Evolutionary conservation across 1,140 invertebrate genomes (phyloP).

Genomic region (Lordiphosa collinella): DNA sequence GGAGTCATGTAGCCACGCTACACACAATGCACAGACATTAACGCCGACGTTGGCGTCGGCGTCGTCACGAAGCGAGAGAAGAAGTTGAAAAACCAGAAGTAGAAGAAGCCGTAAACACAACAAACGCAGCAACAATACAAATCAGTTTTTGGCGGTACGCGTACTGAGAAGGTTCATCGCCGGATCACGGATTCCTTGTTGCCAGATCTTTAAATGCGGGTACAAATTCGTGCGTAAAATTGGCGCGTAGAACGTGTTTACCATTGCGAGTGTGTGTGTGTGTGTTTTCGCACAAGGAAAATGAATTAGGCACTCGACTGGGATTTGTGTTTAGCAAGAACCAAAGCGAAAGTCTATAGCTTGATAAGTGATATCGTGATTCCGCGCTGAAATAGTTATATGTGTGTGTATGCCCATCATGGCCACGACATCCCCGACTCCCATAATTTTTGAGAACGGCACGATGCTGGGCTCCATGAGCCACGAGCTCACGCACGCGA

Average conservation of each 20-base stretch:
- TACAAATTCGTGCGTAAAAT: constrained; percentile 15
- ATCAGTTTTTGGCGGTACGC: constrained; percentile 74
- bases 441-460: constrained; percentile 66
- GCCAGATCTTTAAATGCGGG: neutral
- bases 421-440: constrained; percentile 23
- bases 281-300: constrained; percentile 9
- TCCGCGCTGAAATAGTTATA: neutral
- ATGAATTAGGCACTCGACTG: constrained; percentile 25
- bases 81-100: constrained; percentile 57
- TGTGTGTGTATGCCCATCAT: constrained; percentile 11
- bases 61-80: constrained; percentile 9
- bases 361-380: constrained; percentile 13
- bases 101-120: constrained; percentile 59
- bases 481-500: constrained; percentile 20
- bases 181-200: neutral
- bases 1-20: constrained; percentile 6
- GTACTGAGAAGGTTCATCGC: constrained; percentile 39
- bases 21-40: constrained; percentile 9
- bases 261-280: constrained; percentile 3
- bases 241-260: constrained; percentile 13
- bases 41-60: constrained; percentile 9
- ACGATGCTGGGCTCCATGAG: constrained; percentile 63
- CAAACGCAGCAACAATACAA: constrained; percentile 55
- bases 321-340: constrained; percentile 3
- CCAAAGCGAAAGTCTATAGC: constrained; percentile 2